Evolutionary conservation across 2,797 vertebrate genomes (phyloP).

Genomic region (Pseudocheirus occidentalis): DNA sequence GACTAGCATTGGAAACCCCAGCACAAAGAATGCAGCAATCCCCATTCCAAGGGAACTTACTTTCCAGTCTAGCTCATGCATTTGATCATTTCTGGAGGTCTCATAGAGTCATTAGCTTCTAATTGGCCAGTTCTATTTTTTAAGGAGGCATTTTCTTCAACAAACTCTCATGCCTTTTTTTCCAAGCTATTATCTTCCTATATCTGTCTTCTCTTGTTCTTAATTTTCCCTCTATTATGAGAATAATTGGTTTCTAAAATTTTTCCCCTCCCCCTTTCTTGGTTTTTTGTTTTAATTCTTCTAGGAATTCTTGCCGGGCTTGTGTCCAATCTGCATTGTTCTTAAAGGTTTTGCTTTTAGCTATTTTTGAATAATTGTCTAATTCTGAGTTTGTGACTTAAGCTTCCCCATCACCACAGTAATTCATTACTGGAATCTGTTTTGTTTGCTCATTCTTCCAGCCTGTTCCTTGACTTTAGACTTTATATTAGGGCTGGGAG

Average conservation of each 20-base stretch:
- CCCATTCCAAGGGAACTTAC: neutral
- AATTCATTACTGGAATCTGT: neutral
- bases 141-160: neutral
- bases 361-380: neutral
- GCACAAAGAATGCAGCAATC: neutral
- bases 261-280: neutral
- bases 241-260: neutral
- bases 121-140: neutral
- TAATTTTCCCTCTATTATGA: neutral
- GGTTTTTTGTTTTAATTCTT: neutral
- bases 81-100: neutral
- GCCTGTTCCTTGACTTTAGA: neutral
- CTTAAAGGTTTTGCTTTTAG: neutral
- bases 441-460: neutral
- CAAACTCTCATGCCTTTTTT: neutral
- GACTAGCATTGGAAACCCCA: neutral
- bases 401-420: neutral
- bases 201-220: neutral
- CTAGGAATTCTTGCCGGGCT: neutral
- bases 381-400: neutral
- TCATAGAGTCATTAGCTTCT: neutral
- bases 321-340: neutral
- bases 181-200: neutral
- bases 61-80: neutral
- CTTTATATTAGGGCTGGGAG: neutral